A percentile compares a stretch with the other conserved stretches of the same genome.
These are phyloP conservation scores for Phataginus tricuspis DNA, from an alignment of 2,797 vertebrate species.

Conservation along the genomic window DNA sequence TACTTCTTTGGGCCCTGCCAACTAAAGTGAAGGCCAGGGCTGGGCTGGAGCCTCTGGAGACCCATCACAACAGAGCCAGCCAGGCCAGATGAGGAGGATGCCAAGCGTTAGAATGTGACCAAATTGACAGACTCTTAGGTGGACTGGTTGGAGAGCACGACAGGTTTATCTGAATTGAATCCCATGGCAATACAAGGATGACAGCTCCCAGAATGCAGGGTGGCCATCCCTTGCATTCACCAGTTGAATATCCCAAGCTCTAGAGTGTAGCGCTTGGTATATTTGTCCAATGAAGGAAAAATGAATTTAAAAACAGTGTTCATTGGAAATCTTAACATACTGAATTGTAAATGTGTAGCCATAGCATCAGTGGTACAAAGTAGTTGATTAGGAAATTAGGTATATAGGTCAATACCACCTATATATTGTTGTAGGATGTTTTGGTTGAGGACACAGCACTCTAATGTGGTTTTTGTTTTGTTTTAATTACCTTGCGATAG, in stretches of 20 bases:
- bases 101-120: not conserved
- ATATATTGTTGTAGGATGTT: not conserved
- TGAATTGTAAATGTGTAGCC: constrained; percentile 41
- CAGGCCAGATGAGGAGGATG: not conserved
- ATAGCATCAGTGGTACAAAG: not conserved
- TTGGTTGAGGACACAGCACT: not conserved
- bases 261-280: not conserved
- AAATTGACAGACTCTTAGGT: not conserved
- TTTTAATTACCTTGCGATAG: not conserved
- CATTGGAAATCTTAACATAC: not conserved
- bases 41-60: not conserved
- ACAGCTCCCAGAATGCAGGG: not conserved
- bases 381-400: not conserved
- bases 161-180: not conserved
- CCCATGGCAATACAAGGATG: not conserved
- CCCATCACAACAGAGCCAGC: not conserved
- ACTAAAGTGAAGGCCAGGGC: constrained; percentile 40
- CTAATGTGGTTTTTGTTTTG: not conserved
- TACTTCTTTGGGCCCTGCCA: not conserved
- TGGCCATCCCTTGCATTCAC: rapidly evolving
- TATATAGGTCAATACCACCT: not conserved
- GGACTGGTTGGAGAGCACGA: not conserved
- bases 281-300: not conserved
- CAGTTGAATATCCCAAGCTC: not conserved
- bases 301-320: not conserved